Conservation (phyloP, 1,140 invertebrate genomes). For the Plodia interpunctella region DNA sequence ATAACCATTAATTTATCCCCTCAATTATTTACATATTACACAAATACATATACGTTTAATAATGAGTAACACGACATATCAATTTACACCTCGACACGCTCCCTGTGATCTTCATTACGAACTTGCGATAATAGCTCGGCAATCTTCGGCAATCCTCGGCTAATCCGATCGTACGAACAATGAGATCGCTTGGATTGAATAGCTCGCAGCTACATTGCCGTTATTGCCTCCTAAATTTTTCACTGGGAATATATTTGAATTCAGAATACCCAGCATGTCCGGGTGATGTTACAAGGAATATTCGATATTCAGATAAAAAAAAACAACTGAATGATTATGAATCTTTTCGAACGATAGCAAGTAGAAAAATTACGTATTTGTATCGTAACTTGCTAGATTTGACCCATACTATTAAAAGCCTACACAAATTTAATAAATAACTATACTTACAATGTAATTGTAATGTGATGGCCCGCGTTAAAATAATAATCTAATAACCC, state of each 20-base stretch:
- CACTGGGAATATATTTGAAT: conserved; percentile 40
- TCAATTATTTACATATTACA: background rate
- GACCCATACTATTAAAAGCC: too few species aligned
- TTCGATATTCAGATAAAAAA: too few species aligned
- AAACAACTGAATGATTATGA: too few species aligned
- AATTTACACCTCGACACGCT: background rate
- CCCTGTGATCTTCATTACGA: background rate
- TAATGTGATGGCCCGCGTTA: too few species aligned
- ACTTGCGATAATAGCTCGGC: conserved; percentile 21
- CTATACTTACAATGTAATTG: too few species aligned
- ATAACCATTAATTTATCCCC: too few species aligned
- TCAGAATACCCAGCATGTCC: conserved; percentile 16
- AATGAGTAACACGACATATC: conserved; percentile 1
- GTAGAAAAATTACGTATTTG: too few species aligned
- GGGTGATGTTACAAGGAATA: background rate
- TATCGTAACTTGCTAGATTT: too few species aligned
- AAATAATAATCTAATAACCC: too few species aligned
- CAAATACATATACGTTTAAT: too few species aligned
- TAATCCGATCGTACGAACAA: conserved; percentile 67
- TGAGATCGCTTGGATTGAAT: conserved; percentile 58
- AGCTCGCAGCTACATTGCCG: conserved; percentile 51
- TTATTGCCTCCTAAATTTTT: conserved; percentile 73
- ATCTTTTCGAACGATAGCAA: too few species aligned
- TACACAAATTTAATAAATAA: too few species aligned
- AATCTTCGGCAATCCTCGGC: conserved; percentile 39